Conservation (phyloP, 2,888 invertebrate genomes). For the Silvanus unidentatus region DNA sequence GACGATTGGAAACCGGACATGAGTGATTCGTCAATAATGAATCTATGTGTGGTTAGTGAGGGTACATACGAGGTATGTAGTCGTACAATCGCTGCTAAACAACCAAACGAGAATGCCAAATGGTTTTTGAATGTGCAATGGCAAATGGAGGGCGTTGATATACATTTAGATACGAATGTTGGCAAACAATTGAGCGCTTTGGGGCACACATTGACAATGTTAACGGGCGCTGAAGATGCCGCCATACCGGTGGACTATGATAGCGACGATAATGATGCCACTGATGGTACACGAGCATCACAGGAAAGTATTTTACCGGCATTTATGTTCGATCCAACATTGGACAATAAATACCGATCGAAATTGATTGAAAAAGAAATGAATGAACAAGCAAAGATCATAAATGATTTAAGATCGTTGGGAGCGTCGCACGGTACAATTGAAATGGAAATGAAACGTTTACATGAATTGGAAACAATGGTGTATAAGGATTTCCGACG, state of each 20-base stretch:
- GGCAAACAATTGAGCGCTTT: conserved; percentile 92
- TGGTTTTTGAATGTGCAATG: conserved; percentile 98
- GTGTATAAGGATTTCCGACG: conserved; percentile 89
- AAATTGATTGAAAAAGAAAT: conserved; percentile 93
- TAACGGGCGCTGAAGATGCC: conserved; percentile 81
- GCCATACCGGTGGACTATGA: conserved; percentile 58
- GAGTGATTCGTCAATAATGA: conserved; percentile 72
- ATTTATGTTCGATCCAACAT: conserved; percentile 73
- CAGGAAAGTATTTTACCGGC: conserved; percentile 74
- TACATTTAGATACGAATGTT: conserved; percentile 91
- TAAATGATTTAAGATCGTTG: conserved; percentile 70
- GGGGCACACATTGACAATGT: conserved; percentile 91
- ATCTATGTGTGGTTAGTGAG: conserved; percentile 95
- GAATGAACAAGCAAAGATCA: conserved; percentile 94
- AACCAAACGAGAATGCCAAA: conserved; percentile 83
- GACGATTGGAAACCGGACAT: conserved; percentile 96
- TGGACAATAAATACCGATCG: conserved; percentile 80
- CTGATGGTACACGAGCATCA: conserved; percentile 56
- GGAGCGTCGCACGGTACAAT: conserved; percentile 56
- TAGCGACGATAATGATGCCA: conserved; percentile 71
- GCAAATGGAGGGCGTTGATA: conserved; percentile 99
- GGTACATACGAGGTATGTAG: conserved; percentile 98
- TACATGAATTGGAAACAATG: conserved; percentile 89
- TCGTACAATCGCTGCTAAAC: conserved; percentile 82
- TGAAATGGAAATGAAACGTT: conserved; percentile 83